phyloP scores from a whole-genome alignment of 2,113 vertebrate species.

The Brachionichthys hirsutus region DNA sequence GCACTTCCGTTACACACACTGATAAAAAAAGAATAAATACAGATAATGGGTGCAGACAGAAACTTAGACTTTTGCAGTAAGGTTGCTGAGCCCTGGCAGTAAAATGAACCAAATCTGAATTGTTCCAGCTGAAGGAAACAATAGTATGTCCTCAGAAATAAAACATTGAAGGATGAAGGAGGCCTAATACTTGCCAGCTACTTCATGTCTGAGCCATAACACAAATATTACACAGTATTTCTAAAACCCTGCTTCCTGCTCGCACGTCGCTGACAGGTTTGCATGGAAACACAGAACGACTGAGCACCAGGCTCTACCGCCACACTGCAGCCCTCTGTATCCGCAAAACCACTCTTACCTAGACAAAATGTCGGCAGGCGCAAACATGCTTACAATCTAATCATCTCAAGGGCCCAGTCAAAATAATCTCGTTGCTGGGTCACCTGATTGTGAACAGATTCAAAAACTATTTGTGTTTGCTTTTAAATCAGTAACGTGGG shows the following conservation, averaged over 20 bases:
- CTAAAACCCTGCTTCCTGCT: no score
- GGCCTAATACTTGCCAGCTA: not conserved
- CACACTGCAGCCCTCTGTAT: not conserved
- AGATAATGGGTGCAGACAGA: constrained; percentile 8
- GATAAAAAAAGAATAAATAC: constrained; percentile 33
- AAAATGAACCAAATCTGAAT: constrained; percentile 16
- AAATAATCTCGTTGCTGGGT: constrained; percentile 18
- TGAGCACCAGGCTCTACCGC: constrained; percentile 14
- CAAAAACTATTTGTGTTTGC: constrained; percentile 6
- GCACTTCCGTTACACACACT: not conserved
- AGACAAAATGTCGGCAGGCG: constrained; percentile 28
- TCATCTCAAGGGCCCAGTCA: constrained; percentile 18
- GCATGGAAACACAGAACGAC: not conserved
- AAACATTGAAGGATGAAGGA: not conserved
- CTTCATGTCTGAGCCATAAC: not conserved
- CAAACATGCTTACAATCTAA: constrained; percentile 20
- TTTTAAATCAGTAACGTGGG: constrained; percentile 10
- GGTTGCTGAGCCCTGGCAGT: not conserved
- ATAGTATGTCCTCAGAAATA: not conserved
- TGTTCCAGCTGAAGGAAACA: constrained; percentile 1
- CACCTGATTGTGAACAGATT: constrained; percentile 12
- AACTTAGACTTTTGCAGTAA: constrained; percentile 5
- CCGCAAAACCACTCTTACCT: not conserved
- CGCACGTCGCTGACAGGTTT: not conserved
- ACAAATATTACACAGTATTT: not conserved